A percentile compares a stretch with the other conserved stretches of the same genome.
phyloP scores from a whole-genome alignment of 1,140 invertebrate species.

The Hyles euphorbiae region DNA sequence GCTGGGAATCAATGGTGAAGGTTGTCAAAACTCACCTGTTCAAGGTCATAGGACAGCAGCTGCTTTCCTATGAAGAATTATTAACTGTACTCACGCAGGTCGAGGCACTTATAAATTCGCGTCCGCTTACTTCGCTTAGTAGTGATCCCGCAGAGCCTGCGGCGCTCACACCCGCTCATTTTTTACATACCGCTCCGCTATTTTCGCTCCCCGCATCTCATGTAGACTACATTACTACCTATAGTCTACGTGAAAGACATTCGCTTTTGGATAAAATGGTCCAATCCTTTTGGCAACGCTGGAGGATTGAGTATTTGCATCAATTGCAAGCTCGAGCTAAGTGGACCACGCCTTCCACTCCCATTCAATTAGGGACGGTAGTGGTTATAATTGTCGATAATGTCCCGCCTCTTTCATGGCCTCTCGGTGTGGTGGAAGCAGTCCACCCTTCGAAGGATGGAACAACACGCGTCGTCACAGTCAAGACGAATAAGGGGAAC shows the following conservation, averaged over 20 bases:
- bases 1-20: too few species aligned
- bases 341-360: slow-evolving; percentile 14
- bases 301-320: slow-evolving; percentile 24
- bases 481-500: slow-evolving; percentile 12
- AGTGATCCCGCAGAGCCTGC: slow-evolving; percentile 32
- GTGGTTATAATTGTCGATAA: slow-evolving; percentile 34
- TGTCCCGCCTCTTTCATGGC: slow-evolving; percentile 28
- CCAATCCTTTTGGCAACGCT: slow-evolving; percentile 19
- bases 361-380: slow-evolving; percentile 20
- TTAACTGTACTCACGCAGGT: slow-evolving; percentile 29
- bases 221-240: slow-evolving; percentile 16
- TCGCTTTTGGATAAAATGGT: slow-evolving; percentile 25
- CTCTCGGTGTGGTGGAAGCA: slow-evolving; percentile 36
- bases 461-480: slow-evolving; percentile 13
- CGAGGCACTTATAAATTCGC: slow-evolving; percentile 45
- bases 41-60: slow-evolving; percentile 27
- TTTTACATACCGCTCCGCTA: slow-evolving; percentile 37
- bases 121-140: slow-evolving; percentile 31
- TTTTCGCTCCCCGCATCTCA: slow-evolving; percentile 24
- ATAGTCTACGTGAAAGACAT: slow-evolving; percentile 29
- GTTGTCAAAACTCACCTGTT: too few species aligned
- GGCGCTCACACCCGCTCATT: slow-evolving; percentile 45
- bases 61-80: slow-evolving; percentile 36
- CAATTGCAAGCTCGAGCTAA: slow-evolving; percentile 15
- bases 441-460: slow-evolving; percentile 27